Conservation (phyloP, 2,797 vertebrate genomes). For the Fistularia tabacaria region DNA sequence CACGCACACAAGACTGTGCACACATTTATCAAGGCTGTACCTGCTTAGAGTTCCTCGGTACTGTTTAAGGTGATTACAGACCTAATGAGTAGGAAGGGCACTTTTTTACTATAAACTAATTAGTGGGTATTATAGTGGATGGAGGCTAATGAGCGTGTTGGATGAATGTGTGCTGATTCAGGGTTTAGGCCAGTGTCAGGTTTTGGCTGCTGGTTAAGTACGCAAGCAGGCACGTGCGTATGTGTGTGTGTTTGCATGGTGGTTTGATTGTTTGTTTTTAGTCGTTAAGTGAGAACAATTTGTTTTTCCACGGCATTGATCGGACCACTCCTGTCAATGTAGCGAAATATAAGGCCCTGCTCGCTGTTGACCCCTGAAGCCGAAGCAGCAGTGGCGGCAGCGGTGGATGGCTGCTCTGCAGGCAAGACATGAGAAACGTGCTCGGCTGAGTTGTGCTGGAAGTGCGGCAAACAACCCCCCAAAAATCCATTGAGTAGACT, state of each 20-base stretch:
- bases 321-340: slow-evolving; percentile 9
- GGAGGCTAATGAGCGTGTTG: slow-evolving; percentile 57
- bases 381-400: neutral
- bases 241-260: slow-evolving; percentile 27
- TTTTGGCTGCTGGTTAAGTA: slow-evolving; percentile 37
- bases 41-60: slow-evolving; percentile 41
- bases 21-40: slow-evolving; percentile 18
- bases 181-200: slow-evolving; percentile 50
- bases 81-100: slow-evolving; percentile 68
- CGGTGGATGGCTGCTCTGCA: slow-evolving; percentile 5
- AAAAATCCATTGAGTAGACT: too few species aligned
- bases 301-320: slow-evolving; percentile 25
- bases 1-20: slow-evolving; percentile 10
- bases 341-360: slow-evolving; percentile 9
- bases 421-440: too few species aligned
- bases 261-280: slow-evolving; percentile 17
- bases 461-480: too few species aligned
- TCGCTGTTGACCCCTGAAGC: slow-evolving; percentile 4
- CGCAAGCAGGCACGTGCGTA: slow-evolving; percentile 23
- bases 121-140: slow-evolving; percentile 56
- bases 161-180: slow-evolving; percentile 47
- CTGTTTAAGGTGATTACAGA: slow-evolving; percentile 69
- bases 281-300: slow-evolving; percentile 17
- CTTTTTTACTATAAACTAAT: slow-evolving; percentile 62
- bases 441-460: too few species aligned